These are phyloP conservation scores for roundworm (Caenorhabditis elegans) DNA, from an alignment of 1,140 invertebrate genomes.

Conservation along the genomic window WBcel235 BX284602.5:8368001-8368500, in stretches of 20 bases:
- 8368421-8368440: no score
- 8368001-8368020: not conserved
- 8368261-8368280: no score
- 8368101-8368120: not conserved
- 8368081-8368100: not conserved
- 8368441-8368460: no score
- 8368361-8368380: no score
- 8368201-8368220: not conserved
- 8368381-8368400: no score
- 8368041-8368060: not conserved
- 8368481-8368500: no score
- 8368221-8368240: not conserved
- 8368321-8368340: not conserved
- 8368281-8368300: not conserved
- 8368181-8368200: conserved; percentile 23
- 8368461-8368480: no score
- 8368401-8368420: no score
- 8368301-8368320: no score
- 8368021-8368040: not conserved
- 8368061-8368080: conserved; percentile 13
- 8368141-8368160: no score
- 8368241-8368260: no score
- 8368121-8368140: not conserved
- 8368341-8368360: not conserved
- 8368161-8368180: not conserved